A percentile compares a stretch with the other conserved stretches of the same genome.
Evolutionary conservation across 1,140 invertebrate genomes (phyloP).

Genomic region (Oreohelix idahoensis): DNA sequence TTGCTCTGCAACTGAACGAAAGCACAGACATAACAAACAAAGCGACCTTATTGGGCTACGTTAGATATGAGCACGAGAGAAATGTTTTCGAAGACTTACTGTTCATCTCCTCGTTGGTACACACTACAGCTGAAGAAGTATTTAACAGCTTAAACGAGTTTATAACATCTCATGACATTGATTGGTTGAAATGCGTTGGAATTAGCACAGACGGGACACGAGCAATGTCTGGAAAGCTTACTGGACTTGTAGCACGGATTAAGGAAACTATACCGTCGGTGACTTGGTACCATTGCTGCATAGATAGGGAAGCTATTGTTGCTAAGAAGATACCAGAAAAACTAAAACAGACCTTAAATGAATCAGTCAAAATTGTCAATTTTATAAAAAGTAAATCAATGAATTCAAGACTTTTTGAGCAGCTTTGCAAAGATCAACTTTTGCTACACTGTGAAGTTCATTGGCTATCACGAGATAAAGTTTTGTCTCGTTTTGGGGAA

Average conservation of each 20-base stretch:
- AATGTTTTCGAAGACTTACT: neutral
- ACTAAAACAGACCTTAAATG: no score
- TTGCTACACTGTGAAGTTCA: no score
- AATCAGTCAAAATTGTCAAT: no score
- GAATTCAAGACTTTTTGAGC: no score
- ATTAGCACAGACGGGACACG: neutral
- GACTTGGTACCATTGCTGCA: no score
- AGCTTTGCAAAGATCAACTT: no score
- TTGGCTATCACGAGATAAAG: no score
- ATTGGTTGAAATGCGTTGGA: neutral
- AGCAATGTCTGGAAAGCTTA: neutral
- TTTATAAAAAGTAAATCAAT: no score
- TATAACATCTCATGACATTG: neutral
- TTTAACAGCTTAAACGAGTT: slow-evolving; percentile 2
- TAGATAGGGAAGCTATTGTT: no score
- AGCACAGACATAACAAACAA: neutral
- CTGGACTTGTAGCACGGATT: neutral
- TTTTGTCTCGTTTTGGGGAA: no score
- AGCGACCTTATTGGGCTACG: neutral
- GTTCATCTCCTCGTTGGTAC: neutral
- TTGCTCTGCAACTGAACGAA: neutral
- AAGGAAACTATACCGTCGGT: neutral
- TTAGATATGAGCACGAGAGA: neutral
- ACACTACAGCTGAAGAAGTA: neutral
- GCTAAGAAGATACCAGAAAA: no score